These are phyloP conservation scores for Lapara coniferarum DNA, from an alignment of 2,888 invertebrate genomes.

Conservation along the genomic window DNA sequence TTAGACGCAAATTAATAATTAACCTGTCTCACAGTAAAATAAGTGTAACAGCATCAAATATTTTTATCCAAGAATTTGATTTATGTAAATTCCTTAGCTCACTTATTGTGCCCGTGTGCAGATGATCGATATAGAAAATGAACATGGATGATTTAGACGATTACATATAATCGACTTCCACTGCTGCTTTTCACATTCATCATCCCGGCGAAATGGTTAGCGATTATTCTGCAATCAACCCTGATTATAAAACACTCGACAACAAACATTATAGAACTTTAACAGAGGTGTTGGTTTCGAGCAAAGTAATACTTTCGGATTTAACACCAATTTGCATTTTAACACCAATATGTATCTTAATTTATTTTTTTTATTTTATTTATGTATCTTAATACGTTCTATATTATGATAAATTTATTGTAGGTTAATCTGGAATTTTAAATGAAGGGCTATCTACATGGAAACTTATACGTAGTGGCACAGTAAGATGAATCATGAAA, in stretches of 20 bases:
- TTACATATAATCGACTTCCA: slow-evolving; percentile 5
- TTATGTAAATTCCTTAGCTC: slow-evolving; percentile 1
- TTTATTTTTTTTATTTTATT: no score
- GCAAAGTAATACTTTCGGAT: not conserved
- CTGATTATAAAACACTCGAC: slow-evolving; percentile 6
- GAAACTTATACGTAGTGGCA: no score
- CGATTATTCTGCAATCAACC: slow-evolving; percentile 21
- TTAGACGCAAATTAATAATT: no score
- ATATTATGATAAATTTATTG: no score
- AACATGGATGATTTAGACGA: not conserved
- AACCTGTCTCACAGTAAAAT: no score
- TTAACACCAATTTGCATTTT: no score
- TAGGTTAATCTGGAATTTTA: no score
- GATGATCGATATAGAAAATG: not conserved
- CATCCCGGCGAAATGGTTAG: slow-evolving; percentile 5
- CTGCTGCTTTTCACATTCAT: slow-evolving; percentile 14
- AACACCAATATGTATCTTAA: no score
- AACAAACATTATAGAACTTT: not conserved
- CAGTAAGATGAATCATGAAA: no score
- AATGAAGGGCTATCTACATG: no score
- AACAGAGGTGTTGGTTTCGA: not conserved
- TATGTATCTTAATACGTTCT: no score
- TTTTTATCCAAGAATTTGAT: not conserved
- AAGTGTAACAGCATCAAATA: no score
- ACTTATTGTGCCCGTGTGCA: not conserved